phyloP scores from a whole-genome alignment of 2,113 vertebrate genomes.

The Balaeniceps rex region DNA sequence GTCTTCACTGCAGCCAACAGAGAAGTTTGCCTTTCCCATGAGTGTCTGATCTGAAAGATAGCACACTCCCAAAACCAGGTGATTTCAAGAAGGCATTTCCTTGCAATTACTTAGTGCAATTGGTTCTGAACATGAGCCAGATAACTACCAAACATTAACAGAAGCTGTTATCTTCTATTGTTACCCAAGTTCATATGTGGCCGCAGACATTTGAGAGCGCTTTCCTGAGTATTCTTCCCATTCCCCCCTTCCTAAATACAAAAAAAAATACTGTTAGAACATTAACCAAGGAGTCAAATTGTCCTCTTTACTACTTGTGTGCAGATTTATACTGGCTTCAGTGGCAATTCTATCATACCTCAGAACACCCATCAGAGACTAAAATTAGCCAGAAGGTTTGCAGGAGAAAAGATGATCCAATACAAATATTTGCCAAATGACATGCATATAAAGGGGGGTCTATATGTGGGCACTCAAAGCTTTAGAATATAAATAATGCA shows the following conservation, averaged over 20 bases:
- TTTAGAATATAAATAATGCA: slow-evolving; percentile 50
- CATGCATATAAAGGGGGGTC: not conserved
- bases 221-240: not conserved
- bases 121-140: not conserved
- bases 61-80: not conserved
- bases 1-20: not conserved
- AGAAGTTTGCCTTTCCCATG: not conserved
- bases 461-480: not conserved
- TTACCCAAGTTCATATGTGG: not conserved
- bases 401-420: not conserved
- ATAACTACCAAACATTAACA: not conserved
- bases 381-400: not conserved
- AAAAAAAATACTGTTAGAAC: not conserved
- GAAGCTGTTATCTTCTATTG: not conserved
- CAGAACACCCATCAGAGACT: not conserved
- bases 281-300: not conserved
- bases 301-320: not conserved
- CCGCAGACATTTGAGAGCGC: not conserved
- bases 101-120: not conserved
- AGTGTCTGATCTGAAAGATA: not conserved
- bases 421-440: not conserved
- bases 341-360: not conserved
- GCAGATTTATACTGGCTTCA: not conserved
- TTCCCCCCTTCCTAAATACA: not conserved
- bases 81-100: not conserved